Conservation (phyloP, 2,888 invertebrate species). For the Eupeodes luniger region DNA sequence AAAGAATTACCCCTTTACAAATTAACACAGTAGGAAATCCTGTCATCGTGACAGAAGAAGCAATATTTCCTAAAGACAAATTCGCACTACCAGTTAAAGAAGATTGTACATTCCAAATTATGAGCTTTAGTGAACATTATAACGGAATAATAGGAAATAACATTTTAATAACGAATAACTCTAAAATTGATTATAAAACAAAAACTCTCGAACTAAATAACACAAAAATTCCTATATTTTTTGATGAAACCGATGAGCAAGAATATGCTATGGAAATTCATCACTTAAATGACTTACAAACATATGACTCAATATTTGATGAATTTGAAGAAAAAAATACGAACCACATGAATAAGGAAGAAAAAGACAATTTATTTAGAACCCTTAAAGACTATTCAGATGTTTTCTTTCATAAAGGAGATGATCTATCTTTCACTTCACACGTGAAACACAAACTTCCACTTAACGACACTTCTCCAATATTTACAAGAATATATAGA, state of each 20-base stretch:
- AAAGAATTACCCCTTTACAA: not conserved
- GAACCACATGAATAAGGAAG: not conserved
- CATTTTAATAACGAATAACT: slow-evolving; percentile 15
- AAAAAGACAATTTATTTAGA: slow-evolving; percentile 20
- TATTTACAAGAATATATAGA: slow-evolving; percentile 11
- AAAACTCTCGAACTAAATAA: slow-evolving; percentile 17
- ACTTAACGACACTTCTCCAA: slow-evolving; percentile 19
- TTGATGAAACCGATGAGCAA: slow-evolving; percentile 15
- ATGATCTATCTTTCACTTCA: slow-evolving; percentile 30
- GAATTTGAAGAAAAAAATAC: slow-evolving; percentile 13
- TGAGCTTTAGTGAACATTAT: not conserved
- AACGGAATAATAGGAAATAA: slow-evolving; percentile 33
- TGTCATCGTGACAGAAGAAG: not conserved
- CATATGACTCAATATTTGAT: slow-evolving; percentile 10
- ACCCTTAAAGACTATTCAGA: slow-evolving; percentile 7
- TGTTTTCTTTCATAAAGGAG: slow-evolving; percentile 32
- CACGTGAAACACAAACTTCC: no score
- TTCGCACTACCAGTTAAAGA: not conserved
- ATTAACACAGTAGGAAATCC: slow-evolving; percentile 21
- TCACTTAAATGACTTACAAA: not conserved
- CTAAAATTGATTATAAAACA: not conserved
- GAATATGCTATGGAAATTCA: slow-evolving; percentile 14
- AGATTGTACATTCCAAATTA: slow-evolving; percentile 10
- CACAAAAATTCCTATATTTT: slow-evolving; percentile 6
- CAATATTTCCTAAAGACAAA: slow-evolving; percentile 21